A percentile compares a stretch with the other conserved stretches of the same genome.
Evolutionary conservation across 2,888 invertebrate species (phyloP).

Genomic region (Leptinotarsa haldemani): DNA sequence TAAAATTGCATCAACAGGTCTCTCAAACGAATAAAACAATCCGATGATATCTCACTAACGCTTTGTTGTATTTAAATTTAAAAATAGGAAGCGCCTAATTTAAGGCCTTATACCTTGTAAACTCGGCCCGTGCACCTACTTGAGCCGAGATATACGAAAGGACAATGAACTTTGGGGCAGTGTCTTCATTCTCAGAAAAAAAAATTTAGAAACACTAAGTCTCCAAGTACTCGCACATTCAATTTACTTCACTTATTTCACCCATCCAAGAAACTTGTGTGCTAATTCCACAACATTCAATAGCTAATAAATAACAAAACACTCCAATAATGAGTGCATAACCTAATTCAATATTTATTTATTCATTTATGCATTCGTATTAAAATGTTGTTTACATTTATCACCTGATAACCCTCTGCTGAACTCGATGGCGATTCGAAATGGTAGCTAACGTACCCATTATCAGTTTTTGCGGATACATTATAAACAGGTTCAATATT

Average conservation of each 20-base stretch:
- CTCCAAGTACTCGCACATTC: neutral
- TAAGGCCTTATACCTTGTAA: too few relatives aligned
- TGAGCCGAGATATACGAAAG: too few relatives aligned
- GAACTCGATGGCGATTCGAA: constrained; percentile 22
- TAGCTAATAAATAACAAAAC: constrained; percentile 4
- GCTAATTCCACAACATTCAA: neutral
- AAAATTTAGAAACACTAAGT: neutral
- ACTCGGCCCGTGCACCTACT: too few relatives aligned
- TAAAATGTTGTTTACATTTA: constrained; percentile 20
- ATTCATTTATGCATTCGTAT: constrained; percentile 18
- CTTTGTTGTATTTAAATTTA: too few relatives aligned
- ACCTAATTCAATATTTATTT: constrained; percentile 17
- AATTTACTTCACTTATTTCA: neutral
- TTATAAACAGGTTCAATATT: constrained; percentile 36
- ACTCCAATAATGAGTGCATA: constrained; percentile 14
- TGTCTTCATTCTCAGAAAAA: too few relatives aligned
- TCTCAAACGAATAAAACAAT: too few relatives aligned
- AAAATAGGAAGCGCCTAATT: too few relatives aligned
- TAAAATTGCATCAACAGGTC: too few relatives aligned
- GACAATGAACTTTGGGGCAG: too few relatives aligned
- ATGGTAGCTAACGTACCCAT: constrained; percentile 25
- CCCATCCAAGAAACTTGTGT: neutral
- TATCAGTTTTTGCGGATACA: constrained; percentile 32
- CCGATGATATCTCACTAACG: too few relatives aligned
- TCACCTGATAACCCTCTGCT: constrained; percentile 19